phyloP scores from a whole-genome alignment of 2,797 vertebrate genomes.

The Phataginus tricuspis region DNA sequence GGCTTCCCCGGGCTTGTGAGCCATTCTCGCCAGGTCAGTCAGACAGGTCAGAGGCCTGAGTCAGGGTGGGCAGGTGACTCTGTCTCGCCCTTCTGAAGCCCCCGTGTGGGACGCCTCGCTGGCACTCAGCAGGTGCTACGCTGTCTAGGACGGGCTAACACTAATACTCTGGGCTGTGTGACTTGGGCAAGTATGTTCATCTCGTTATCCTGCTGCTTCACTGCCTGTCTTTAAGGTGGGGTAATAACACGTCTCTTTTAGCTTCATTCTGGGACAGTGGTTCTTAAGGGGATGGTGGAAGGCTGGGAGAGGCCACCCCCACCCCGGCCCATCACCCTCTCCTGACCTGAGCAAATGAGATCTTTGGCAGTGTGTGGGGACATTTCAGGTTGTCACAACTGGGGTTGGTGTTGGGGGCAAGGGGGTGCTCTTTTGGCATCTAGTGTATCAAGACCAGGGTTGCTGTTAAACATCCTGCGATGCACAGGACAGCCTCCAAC shows the following conservation, averaged over 20 bases:
- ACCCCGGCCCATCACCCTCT: accelerated
- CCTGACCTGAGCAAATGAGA: neutral
- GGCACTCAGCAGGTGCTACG: no score
- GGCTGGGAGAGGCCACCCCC: accelerated
- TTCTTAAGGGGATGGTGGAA: neutral
- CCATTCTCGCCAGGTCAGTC: neutral
- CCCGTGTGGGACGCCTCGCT: accelerated
- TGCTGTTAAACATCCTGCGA: accelerated
- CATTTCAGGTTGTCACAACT: neutral
- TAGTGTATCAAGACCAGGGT: no score
- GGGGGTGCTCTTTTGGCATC: accelerated
- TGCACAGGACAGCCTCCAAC: accelerated
- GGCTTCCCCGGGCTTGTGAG: neutral
- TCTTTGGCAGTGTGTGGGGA: no score
- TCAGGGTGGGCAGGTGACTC: accelerated
- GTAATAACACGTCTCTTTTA: accelerated
- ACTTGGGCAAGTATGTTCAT: accelerated
- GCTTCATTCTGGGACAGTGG: neutral
- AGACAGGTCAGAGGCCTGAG: neutral
- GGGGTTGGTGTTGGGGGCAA: no score
- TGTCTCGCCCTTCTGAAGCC: accelerated
- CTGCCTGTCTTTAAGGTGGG: accelerated
- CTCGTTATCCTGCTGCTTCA: neutral
- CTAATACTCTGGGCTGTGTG: accelerated
- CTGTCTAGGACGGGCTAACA: neutral